Base-by-base conservation (phyloP, 2,797 vertebrate genomes). In the Percopsis omiscomaycus region DNA sequence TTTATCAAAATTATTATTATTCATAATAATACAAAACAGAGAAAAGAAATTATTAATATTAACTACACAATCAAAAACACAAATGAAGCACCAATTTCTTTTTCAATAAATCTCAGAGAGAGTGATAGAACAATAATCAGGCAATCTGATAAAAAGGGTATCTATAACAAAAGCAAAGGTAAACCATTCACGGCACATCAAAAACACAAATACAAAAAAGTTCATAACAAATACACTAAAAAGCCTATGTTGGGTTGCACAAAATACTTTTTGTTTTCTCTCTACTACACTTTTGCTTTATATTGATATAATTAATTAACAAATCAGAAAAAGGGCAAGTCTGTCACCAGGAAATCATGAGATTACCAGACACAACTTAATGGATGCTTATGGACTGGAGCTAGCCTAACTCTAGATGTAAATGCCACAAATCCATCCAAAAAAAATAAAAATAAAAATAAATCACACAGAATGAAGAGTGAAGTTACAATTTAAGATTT, bases 51-150 rank as follows among this genome's bases (percentile, higher is more conserved):
- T 56, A 55, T 70, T 68, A 50, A 82, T 74, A 71, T 29, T 59
- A 66, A 74, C 12, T 60, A 37, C 55, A 12, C 14, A 22, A 15
- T 50, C 44, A 73, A 63, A 61, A 66, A 78, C 50, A 78, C 71
- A 59, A 58, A 60, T 85, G 87, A 89, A 87, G 83, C 71, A 68
- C 72, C 65, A 64, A 65, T 73, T 78, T 84, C 68, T 69, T 63
- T 67, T 76, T 62, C 73, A 75, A 50, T 62, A 54, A 78, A 66
- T 63, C 67, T 72, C 68, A 83, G 61, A 83, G 70, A 83, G 61
- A 83, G 70, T 73, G 64, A 81, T 83, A 86, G 63, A 90, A 85
- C 88, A 90, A 83, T 56, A 77, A 87, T 78, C 62, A 86, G 82
- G 80, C 80, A 83, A 83, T 66, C 50, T 71, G 61, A 67, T 76